These are phyloP conservation scores for Bombylius major DNA, from an alignment of 2,888 invertebrate genomes.

Conservation along the genomic window DNA sequence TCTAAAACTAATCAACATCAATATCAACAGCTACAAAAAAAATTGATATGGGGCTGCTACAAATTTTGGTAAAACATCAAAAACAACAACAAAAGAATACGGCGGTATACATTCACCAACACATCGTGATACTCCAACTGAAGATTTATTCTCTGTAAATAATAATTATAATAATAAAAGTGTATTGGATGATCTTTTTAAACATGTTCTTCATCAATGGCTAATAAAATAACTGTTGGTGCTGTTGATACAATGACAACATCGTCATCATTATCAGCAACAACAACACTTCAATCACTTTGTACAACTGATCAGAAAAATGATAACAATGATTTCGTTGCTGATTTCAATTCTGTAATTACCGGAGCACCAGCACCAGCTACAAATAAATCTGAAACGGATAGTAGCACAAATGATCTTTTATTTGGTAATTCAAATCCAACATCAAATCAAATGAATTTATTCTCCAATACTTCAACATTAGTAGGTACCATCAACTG, in stretches of 20 bases:
- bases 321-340: slow-evolving; percentile 51
- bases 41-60: slow-evolving; percentile 57
- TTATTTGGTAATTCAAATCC: slow-evolving; percentile 14
- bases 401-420: slow-evolving; percentile 4
- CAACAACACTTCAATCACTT: neutral
- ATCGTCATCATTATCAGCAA: too few relatives aligned
- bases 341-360: slow-evolving; percentile 69
- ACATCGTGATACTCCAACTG: slow-evolving; percentile 34
- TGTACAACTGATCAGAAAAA: neutral
- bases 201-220: slow-evolving; percentile 35
- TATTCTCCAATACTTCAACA: neutral
- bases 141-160: slow-evolving; percentile 25
- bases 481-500: neutral
- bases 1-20: neutral
- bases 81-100: slow-evolving; percentile 15
- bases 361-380: slow-evolving; percentile 18
- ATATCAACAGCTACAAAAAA: slow-evolving; percentile 32
- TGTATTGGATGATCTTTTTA: slow-evolving; percentile 44
- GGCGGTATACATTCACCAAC: slow-evolving; percentile 37
- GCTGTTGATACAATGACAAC: slow-evolving; percentile 2
- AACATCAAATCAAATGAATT: slow-evolving; percentile 17
- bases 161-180: slow-evolving; percentile 21
- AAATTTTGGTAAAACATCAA: slow-evolving; percentile 45
- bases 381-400: slow-evolving; percentile 12
- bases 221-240: slow-evolving; percentile 18